These are phyloP conservation scores for Adineta ricciae DNA, from an alignment of 2,888 invertebrate genomes.

Conservation along the genomic window DNA sequence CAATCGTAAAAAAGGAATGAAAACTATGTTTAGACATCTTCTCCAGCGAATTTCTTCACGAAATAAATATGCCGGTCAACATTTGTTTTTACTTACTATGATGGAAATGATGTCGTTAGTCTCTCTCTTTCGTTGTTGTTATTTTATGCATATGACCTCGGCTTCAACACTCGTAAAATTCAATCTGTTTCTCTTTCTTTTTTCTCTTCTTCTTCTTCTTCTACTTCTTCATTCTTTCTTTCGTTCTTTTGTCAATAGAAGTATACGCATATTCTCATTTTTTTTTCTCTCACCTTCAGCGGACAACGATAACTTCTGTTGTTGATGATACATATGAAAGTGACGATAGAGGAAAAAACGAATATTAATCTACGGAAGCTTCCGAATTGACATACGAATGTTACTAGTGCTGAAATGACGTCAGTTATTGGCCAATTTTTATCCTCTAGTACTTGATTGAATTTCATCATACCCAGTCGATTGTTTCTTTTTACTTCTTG, in stretches of 20 bases:
- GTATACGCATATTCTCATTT: neutral
- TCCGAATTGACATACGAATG: no score
- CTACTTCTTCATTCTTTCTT: neutral
- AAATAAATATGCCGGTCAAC: neutral
- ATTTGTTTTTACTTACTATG: neutral
- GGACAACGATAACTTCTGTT: neutral
- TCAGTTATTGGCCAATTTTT: no score
- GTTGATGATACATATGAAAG: neutral
- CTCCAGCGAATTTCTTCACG: neutral
- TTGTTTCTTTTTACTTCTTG: no score
- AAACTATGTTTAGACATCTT: neutral
- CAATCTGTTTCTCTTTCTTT: neutral
- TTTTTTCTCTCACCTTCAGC: neutral
- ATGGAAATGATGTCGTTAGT: neutral
- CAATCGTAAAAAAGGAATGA: neutral
- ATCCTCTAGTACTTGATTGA: no score
- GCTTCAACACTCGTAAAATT: neutral
- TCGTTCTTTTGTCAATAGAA: neutral
- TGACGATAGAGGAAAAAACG: no score
- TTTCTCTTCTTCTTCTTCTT: no score
- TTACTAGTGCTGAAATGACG: no score
- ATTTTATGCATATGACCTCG: constrained; percentile 1
- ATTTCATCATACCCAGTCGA: no score
- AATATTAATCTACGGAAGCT: no score
- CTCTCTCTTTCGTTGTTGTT: neutral